These are phyloP conservation scores for Anseranas semipalmata DNA, from an alignment of 2,113 vertebrate species.

Conservation along the genomic window DNA sequence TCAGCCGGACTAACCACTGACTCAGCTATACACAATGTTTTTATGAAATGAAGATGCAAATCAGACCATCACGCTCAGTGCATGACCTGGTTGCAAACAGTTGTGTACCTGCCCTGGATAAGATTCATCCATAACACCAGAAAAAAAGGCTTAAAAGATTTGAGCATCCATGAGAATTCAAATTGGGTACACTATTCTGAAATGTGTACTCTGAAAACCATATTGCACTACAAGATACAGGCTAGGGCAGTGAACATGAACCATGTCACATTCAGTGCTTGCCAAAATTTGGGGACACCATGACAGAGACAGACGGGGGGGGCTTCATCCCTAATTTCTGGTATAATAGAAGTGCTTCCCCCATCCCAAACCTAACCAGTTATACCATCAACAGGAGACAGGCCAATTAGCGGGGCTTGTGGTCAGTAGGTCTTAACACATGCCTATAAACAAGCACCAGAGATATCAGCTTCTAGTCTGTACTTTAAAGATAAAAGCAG, in stretches of 20 bases:
- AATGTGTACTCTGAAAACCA: not conserved
- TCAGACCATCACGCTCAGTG: not conserved
- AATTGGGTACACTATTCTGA: not conserved
- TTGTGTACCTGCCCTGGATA: not conserved
- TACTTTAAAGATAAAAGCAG: not conserved
- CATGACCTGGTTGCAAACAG: not conserved
- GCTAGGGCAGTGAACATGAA: not conserved
- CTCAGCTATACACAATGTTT: not conserved
- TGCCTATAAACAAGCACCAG: not conserved
- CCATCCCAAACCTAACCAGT: not conserved
- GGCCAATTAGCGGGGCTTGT: not conserved
- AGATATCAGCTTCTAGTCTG: not conserved
- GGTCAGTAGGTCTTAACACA: not conserved
- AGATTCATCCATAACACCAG: not conserved
- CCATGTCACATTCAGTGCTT: not conserved
- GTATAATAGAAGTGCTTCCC: not conserved
- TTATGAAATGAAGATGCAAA: not conserved
- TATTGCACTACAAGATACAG: not conserved
- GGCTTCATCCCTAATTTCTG: not conserved
- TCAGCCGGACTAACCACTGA: not conserved
- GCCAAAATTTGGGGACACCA: not conserved
- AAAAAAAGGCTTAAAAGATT: not conserved
- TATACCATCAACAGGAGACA: not conserved
- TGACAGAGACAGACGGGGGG: accelerated
- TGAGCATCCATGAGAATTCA: not conserved